Conservation (phyloP, 2,113 vertebrate species). For the Lepisosteus osseus region DNA sequence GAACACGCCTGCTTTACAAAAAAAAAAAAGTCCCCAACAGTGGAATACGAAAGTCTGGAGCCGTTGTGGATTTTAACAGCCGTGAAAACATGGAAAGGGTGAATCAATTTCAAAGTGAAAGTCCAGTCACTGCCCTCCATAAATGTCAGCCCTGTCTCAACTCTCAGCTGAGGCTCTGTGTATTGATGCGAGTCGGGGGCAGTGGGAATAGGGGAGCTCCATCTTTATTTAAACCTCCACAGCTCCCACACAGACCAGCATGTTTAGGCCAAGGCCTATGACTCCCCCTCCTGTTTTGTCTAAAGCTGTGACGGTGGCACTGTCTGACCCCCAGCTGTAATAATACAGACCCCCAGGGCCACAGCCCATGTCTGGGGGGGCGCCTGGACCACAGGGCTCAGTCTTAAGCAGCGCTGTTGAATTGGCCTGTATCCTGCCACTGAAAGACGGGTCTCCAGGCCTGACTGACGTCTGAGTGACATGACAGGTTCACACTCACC, state of each 20-base stretch:
- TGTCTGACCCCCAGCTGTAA: conserved; percentile 66
- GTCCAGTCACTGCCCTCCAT: no score
- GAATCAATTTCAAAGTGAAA: no score
- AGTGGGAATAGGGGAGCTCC: background rate
- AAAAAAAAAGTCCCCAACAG: no score
- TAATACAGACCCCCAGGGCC: conserved; percentile 60
- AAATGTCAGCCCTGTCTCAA: no score
- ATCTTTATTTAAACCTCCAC: background rate
- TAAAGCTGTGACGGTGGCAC: conserved; percentile 42
- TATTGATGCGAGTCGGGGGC: background rate
- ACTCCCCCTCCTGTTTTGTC: conserved; percentile 33
- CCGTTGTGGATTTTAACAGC: no score
- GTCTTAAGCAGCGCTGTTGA: conserved; percentile 28
- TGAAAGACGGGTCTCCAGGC: conserved; percentile 69
- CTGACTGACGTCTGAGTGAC: conserved; percentile 47
- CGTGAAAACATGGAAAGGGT: no score
- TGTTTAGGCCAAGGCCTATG: conserved; percentile 32
- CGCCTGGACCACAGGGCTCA: conserved; percentile 27
- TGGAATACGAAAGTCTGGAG: no score
- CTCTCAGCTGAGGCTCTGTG: no score
- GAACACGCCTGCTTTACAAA: no score
- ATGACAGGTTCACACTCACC: conserved; percentile 54
- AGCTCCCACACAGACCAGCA: background rate
- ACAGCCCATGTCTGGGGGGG: conserved; percentile 30
- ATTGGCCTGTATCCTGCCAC: conserved; percentile 43